Evolutionary conservation across 2,888 invertebrate genomes (phyloP).

Genomic region (Timema podura): DNA sequence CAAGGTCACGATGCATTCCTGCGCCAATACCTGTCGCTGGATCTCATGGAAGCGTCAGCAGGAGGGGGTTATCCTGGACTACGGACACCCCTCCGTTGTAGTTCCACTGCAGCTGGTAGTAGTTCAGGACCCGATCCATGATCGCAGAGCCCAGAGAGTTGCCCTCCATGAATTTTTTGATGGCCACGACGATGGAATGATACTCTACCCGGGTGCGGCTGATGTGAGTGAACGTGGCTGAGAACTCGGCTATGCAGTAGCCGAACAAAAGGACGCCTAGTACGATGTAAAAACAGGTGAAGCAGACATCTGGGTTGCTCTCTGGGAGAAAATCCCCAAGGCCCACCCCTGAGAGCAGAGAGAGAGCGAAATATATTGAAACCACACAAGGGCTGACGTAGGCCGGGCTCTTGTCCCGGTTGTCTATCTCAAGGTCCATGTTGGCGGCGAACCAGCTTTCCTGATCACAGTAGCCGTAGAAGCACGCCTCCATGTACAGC

Average conservation of each 20-base stretch:
- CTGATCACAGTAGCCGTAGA: constrained; percentile 48
- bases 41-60: constrained; percentile 45
- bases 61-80: constrained; percentile 18
- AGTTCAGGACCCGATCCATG: constrained; percentile 15
- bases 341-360: constrained; percentile 47
- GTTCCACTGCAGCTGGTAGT: constrained; percentile 22
- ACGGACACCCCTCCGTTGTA: constrained; percentile 16
- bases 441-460: constrained; percentile 48
- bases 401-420: constrained; percentile 25
- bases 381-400: constrained; percentile 43
- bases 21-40: constrained; percentile 47
- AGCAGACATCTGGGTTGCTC: too few species aligned
- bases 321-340: constrained; percentile 46
- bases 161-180: constrained; percentile 51
- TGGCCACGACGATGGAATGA: constrained; percentile 49
- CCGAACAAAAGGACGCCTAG: constrained; percentile 36
- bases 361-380: constrained; percentile 50
- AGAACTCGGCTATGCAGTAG: constrained; percentile 52
- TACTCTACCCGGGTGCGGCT: constrained; percentile 44
- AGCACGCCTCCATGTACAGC: constrained; percentile 52
- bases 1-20: constrained; percentile 43
- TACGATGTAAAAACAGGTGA: too few species aligned
- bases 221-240: constrained; percentile 50
- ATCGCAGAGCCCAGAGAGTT: constrained; percentile 45
- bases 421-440: constrained; percentile 28